phyloP scores from a whole-genome alignment of 1,140 invertebrate species.

The Nephotettix cincticeps region DNA sequence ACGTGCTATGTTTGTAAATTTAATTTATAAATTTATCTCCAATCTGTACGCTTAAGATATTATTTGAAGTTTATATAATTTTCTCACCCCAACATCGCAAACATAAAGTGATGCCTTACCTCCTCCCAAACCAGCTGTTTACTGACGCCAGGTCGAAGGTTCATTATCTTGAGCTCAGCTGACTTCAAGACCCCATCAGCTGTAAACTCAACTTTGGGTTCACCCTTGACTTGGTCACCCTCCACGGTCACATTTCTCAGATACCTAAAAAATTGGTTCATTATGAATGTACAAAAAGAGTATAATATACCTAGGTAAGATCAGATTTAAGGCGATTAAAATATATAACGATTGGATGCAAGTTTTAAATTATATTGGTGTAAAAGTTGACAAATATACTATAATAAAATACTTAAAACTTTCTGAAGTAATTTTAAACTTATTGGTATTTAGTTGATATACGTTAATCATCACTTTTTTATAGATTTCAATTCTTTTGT shows the following conservation, averaged over 20 bases:
- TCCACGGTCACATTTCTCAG: slow-evolving; percentile 82
- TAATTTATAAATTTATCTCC: too few relatives aligned
- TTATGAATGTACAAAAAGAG: not conserved
- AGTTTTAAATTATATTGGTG: not conserved
- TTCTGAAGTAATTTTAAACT: too few relatives aligned
- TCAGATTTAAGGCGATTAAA: not conserved
- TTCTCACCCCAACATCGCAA: too few relatives aligned
- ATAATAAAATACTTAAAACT: too few relatives aligned
- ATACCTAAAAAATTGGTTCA: slow-evolving; percentile 58
- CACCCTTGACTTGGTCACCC: slow-evolving; percentile 70
- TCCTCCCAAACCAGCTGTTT: slow-evolving; percentile 86
- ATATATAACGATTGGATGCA: not conserved
- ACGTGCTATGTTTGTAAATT: too few relatives aligned
- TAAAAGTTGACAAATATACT: not conserved
- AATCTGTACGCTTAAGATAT: too few relatives aligned
- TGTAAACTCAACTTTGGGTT: slow-evolving; percentile 83
- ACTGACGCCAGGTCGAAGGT: slow-evolving; percentile 75
- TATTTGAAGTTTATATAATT: too few relatives aligned
- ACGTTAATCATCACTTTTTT: too few relatives aligned
- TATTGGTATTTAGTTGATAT: too few relatives aligned
- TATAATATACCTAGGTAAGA: not conserved
- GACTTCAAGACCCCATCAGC: slow-evolving; percentile 83
- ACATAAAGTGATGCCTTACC: too few relatives aligned
- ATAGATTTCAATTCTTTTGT: too few relatives aligned
- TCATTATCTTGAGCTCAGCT: slow-evolving; percentile 90